These are phyloP conservation scores for Cyphomyrmex costatus DNA, from an alignment of 1,140 invertebrate species.

Conservation along the genomic window DNA sequence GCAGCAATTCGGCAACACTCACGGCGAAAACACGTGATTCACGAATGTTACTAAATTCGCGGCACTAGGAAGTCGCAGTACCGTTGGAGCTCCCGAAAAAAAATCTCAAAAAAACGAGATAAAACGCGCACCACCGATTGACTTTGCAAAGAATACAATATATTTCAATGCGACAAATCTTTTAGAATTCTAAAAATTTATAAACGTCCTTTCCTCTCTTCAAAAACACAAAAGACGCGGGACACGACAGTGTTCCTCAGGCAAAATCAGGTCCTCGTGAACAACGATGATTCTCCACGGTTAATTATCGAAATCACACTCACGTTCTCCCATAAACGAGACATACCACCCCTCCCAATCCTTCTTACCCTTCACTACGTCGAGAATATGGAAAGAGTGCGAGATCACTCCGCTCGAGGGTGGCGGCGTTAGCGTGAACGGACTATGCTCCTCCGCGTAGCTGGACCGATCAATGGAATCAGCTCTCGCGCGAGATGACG, in stretches of 20 bases:
- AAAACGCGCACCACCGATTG: neutral
- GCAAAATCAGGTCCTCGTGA: slow-evolving; percentile 20
- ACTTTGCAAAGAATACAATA: neutral
- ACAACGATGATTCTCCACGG: neutral
- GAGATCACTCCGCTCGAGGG: neutral
- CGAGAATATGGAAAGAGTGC: neutral
- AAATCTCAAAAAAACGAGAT: neutral
- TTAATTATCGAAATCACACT: neutral
- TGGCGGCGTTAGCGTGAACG: slow-evolving; percentile 48
- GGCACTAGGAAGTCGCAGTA: neutral
- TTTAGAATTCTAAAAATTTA: neutral
- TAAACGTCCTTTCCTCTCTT: neutral
- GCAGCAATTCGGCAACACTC: slow-evolving; percentile 56
- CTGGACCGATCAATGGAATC: slow-evolving; percentile 76
- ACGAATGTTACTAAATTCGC: neutral
- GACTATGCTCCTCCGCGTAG: slow-evolving; percentile 13
- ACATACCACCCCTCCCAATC: neutral
- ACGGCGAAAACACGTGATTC: slow-evolving; percentile 45
- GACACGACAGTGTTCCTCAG: neutral
- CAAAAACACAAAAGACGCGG: neutral
- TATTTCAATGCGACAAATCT: neutral
- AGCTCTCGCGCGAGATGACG: slow-evolving; percentile 59
- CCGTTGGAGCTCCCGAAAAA: neutral
- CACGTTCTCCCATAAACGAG: neutral
- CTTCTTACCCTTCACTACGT: neutral